Conservation (phyloP, 2,888 invertebrate genomes). For the Cosmorhoe ocellata region DNA sequence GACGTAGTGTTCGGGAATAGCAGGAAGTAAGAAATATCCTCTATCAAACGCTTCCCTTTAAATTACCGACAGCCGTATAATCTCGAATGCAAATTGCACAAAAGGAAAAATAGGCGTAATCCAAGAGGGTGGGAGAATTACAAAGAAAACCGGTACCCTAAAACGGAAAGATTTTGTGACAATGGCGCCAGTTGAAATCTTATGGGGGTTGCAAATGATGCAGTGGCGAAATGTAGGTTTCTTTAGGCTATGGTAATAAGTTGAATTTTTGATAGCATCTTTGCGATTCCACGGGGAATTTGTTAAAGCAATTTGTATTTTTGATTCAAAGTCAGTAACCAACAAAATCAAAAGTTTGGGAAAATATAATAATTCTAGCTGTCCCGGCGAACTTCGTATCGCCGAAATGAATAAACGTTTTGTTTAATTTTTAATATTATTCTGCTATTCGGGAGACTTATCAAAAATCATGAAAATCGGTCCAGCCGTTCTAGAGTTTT, state of each 20-base stretch:
- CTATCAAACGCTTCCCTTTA: constrained; percentile 35
- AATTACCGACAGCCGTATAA: constrained; percentile 51
- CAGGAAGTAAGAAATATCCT: background rate
- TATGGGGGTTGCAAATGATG: constrained; percentile 29
- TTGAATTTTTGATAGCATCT: constrained; percentile 19
- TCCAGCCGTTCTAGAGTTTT: too few relatives aligned
- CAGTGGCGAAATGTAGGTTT: constrained; percentile 21
- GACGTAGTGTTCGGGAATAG: too few relatives aligned
- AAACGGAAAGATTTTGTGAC: constrained; percentile 31
- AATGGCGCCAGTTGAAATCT: constrained; percentile 32
- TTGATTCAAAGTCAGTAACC: background rate
- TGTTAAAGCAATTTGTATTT: constrained; percentile 12
- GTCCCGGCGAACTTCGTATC: too few relatives aligned
- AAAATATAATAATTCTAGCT: too few relatives aligned
- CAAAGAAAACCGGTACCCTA: constrained; percentile 21
- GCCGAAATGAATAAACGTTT: too few relatives aligned
- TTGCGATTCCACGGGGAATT: constrained; percentile 3
- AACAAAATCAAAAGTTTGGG: too few relatives aligned
- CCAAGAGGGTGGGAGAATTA: constrained; percentile 32
- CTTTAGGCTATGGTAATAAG: constrained; percentile 18
- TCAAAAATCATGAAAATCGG: too few relatives aligned
- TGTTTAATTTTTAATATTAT: too few relatives aligned
- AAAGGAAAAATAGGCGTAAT: constrained; percentile 43
- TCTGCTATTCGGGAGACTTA: too few relatives aligned
- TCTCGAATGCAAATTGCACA: constrained; percentile 54